Base-by-base conservation (phyloP, 2,797 vertebrate genomes). In the Pagetopsis macropterus region DNA sequence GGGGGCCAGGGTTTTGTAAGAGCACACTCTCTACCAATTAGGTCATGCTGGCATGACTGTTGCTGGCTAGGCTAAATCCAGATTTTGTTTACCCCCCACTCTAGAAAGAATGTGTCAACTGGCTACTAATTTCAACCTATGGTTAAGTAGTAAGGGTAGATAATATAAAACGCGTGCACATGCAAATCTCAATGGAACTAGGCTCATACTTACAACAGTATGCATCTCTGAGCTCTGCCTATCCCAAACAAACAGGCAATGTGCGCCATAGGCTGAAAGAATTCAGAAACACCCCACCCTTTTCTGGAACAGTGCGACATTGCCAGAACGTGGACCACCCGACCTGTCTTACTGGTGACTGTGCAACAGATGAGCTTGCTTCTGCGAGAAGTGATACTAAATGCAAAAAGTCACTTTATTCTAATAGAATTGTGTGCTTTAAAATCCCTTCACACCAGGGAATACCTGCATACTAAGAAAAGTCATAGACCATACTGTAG, bases 231-330 rank as follows among this genome's bases (percentile, higher is more conserved):
- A 77, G 23, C 33, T 66, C 21, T 33, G 59, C 44, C 51, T 54
- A 17, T 54, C 48, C 48, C 54, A 67, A 49, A 73, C 60, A 81
- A 82, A 82, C 68, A 79, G 52, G 51, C 74, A 63, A 65, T 79
- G 70, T 78, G 52, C 66, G 64, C 78, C 63, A 68, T 55, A 79
- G 49, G 57, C 67, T 62, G 43, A 78, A 61, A 84, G 66, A 84
- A 79, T 67, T 75, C 77, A 77, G 76, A 81, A 86, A 88, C 82
- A 88, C 91, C 88, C 84, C 91, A 87, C 92, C 92, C 90, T 86
- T 79, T 64, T 70, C 75, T 82, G 84, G 85, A 90, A 91, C 85
- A 86, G 71, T 44, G 72, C 52, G 65, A 81, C 80, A 75, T 7
- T 87, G 62, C 84, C 76, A 81, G 78, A 58, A 88, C 6, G 50